phyloP scores from a whole-genome alignment of 1,140 invertebrate species.

The Stegodyphus mimosarum region DNA sequence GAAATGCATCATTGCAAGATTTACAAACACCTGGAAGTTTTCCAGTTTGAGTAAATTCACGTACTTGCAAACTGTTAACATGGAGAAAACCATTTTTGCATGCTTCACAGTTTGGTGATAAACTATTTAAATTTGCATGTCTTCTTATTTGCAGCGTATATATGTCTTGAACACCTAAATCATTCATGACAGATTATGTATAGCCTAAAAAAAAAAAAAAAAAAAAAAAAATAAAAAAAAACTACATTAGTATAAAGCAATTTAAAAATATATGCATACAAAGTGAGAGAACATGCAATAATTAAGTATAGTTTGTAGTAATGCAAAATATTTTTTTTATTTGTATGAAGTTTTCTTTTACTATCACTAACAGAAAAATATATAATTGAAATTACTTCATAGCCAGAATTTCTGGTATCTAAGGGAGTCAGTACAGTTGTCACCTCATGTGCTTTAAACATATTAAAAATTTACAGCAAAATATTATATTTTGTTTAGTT shows the following conservation, averaged over 20 bases:
- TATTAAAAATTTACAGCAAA: not conserved
- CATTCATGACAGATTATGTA: slow-evolving; percentile 11
- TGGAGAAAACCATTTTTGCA: slow-evolving; percentile 45
- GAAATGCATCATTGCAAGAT: slow-evolving; percentile 34
- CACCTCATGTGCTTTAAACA: not conserved
- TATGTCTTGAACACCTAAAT: slow-evolving; percentile 21
- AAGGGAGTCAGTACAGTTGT: too few species aligned
- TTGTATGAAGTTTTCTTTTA: too few species aligned
- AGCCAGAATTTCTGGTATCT: too few species aligned
- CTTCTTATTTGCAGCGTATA: slow-evolving; percentile 49
- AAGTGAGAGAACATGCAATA: too few species aligned
- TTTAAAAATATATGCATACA: too few species aligned
- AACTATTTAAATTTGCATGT: not conserved
- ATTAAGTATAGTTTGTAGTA: too few species aligned
- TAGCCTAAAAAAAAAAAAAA: not conserved
- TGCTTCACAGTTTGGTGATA: slow-evolving; percentile 43
- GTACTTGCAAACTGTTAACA: slow-evolving; percentile 44
- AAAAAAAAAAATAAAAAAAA: not conserved
- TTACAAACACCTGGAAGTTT: slow-evolving; percentile 44
- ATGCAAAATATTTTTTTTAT: too few species aligned
- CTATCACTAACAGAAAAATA: too few species aligned
- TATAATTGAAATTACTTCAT: too few species aligned
- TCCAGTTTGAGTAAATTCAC: slow-evolving; percentile 42
- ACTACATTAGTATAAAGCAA: too few species aligned
- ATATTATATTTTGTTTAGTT: not conserved